phyloP scores from a whole-genome alignment of 2,113 vertebrate species.

The Uropsilus gracilis region DNA sequence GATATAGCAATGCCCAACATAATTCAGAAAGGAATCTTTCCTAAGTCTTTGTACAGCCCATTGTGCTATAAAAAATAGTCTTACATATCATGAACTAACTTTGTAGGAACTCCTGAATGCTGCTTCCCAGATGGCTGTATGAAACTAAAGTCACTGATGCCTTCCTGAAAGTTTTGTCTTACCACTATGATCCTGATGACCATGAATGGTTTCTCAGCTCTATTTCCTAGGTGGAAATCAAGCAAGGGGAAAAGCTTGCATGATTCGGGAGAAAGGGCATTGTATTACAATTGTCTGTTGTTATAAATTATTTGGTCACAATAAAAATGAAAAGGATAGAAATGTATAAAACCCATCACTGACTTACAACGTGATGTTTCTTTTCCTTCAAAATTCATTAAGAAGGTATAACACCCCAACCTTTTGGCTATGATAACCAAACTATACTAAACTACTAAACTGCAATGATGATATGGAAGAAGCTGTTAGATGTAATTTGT shows the following conservation, averaged over 20 bases:
- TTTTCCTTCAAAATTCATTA: background rate
- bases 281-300: constrained; percentile 7
- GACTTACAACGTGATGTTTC: background rate
- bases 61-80: constrained; percentile 46
- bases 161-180: background rate
- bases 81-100: background rate
- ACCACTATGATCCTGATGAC: background rate
- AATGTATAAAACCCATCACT: background rate
- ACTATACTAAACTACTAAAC: background rate
- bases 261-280: background rate
- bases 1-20: no score
- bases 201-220: constrained; percentile 7
- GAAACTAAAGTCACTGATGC: constrained; percentile 51
- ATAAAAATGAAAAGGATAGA: background rate
- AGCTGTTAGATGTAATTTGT: background rate
- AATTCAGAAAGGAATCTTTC: constrained; percentile 64
- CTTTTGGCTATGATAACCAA: background rate
- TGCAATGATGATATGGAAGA: background rate
- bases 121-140: background rate
- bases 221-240: constrained; percentile 5
- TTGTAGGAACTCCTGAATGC: constrained; percentile 31
- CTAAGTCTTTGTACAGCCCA: constrained; percentile 31
- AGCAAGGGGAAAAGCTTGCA: background rate
- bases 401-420: background rate
- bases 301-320: constrained; percentile 19